These are phyloP conservation scores for Callyntrura sp. DNA, from an alignment of 2,888 invertebrate species.

Conservation along the genomic window DNA sequence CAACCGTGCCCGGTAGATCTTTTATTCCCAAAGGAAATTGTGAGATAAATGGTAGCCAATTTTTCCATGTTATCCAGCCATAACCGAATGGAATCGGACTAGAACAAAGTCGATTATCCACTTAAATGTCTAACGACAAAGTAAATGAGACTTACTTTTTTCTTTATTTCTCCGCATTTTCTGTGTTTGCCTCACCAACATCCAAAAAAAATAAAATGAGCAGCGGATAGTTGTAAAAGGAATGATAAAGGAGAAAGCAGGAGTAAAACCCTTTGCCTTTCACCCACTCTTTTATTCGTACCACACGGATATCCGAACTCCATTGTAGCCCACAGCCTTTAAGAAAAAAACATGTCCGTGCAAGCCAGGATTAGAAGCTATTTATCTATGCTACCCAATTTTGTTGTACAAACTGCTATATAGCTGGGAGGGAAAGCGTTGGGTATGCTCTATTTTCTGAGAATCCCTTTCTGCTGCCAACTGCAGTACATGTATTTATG, in stretches of 20 bases:
- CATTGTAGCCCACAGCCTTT: slow-evolving; percentile 28
- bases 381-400: no score
- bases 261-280: slow-evolving; percentile 39
- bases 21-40: slow-evolving; percentile 38
- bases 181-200: slow-evolving; percentile 5
- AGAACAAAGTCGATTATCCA: slow-evolving; percentile 71
- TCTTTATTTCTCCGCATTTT: not conserved
- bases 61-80: slow-evolving; percentile 52
- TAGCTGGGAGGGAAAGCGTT: not conserved
- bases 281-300: slow-evolving; percentile 1
- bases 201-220: slow-evolving; percentile 2
- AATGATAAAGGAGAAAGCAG: slow-evolving; percentile 40
- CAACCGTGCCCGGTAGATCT: slow-evolving; percentile 22
- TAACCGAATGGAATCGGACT: slow-evolving; percentile 55
- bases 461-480: no score
- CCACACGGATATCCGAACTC: slow-evolving; percentile 31
- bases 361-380: slow-evolving; percentile 19
- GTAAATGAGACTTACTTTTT: slow-evolving; percentile 51
- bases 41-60: slow-evolving; percentile 53
- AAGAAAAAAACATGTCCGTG: slow-evolving; percentile 13
- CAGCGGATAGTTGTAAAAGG: not conserved
- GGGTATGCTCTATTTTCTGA: no score
- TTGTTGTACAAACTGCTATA: not conserved
- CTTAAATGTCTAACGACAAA: slow-evolving; percentile 62
- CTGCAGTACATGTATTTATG: not conserved